Percentiles rank a stretch among this genome's conserved stretches.
phyloP scores from a whole-genome alignment of 2,888 invertebrate genomes.

The Drosophila suboccidentalis region DNA sequence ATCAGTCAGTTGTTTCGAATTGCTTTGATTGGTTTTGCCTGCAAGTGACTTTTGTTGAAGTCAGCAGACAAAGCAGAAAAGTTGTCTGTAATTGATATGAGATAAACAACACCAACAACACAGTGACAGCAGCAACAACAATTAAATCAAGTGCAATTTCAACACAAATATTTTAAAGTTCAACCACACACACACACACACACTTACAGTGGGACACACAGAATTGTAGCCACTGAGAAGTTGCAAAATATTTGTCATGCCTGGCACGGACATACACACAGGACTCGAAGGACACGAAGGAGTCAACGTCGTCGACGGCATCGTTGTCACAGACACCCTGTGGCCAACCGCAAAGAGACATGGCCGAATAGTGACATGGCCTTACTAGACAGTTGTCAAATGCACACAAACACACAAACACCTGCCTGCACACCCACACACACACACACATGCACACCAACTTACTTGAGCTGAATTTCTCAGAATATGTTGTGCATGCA shows the following conservation, averaged over 20 bases:
- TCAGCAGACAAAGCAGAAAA: constrained; percentile 58
- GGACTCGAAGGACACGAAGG: constrained; percentile 49
- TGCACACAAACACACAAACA: constrained; percentile 46
- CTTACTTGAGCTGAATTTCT: constrained; percentile 39
- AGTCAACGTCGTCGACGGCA: constrained; percentile 51
- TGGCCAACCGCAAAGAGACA: constrained; percentile 80
- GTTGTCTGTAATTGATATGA: constrained; percentile 71
- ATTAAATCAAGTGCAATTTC: constrained; percentile 80
- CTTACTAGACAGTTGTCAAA: constrained; percentile 79
- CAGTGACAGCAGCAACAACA: constrained; percentile 62
- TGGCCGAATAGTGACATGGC: constrained; percentile 77
- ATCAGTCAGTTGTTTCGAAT: not conserved
- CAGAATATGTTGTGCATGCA: constrained; percentile 46
- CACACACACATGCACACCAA: constrained; percentile 10
- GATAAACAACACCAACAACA: constrained; percentile 50
- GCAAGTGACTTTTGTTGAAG: constrained; percentile 72
- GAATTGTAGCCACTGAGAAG: constrained; percentile 56
- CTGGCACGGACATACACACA: constrained; percentile 68
- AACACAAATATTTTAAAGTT: constrained; percentile 78
- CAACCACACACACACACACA: constrained; percentile 52
- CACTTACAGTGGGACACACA: constrained; percentile 7
- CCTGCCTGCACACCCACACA: constrained; percentile 8
- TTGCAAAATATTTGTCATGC: constrained; percentile 79
- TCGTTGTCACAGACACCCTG: constrained; percentile 77
- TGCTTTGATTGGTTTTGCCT: constrained; percentile 35